phyloP scores from a whole-genome alignment of 1,140 invertebrate species.

The Ips typographus region DNA sequence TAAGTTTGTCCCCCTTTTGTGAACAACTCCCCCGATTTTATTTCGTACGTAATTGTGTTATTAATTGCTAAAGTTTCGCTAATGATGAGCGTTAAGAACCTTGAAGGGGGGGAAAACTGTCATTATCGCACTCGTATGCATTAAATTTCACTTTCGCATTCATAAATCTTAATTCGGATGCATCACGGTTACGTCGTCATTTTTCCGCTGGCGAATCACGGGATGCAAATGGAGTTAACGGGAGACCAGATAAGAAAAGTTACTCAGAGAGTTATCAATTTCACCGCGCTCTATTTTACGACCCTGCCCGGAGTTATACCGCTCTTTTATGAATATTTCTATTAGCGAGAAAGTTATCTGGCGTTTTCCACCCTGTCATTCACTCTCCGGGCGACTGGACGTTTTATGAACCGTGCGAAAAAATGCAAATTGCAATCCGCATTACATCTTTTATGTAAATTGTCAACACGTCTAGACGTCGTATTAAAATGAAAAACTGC shows the following conservation, averaged over 20 bases:
- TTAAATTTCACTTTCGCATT: slow-evolving; percentile 15
- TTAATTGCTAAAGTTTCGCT: slow-evolving; percentile 13
- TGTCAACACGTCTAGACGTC: slow-evolving; percentile 1
- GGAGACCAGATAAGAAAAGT: too few species aligned
- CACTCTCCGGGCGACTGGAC: neutral
- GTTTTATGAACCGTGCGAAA: neutral
- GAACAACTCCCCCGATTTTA: too few species aligned
- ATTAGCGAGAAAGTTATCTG: neutral
- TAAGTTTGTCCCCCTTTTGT: too few species aligned
- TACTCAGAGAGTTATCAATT: too few species aligned
- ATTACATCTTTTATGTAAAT: slow-evolving; percentile 5
- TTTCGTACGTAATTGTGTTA: neutral
- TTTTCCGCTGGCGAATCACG: neutral
- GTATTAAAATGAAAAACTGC: neutral
- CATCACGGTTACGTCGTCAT: slow-evolving; percentile 10
- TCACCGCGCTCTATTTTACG: too few species aligned
- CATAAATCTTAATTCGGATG: slow-evolving; percentile 23
- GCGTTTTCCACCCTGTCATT: neutral
- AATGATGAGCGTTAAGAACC: slow-evolving; percentile 12
- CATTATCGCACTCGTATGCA: slow-evolving; percentile 14
- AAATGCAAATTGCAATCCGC: slow-evolving; percentile 4
- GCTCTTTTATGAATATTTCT: neutral
- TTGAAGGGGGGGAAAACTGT: slow-evolving; percentile 11
- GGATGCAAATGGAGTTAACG: too few species aligned
- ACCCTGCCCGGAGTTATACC: too few species aligned